Conservation (phyloP, 1,140 invertebrate species). For the Camponotus vicinus region DNA sequence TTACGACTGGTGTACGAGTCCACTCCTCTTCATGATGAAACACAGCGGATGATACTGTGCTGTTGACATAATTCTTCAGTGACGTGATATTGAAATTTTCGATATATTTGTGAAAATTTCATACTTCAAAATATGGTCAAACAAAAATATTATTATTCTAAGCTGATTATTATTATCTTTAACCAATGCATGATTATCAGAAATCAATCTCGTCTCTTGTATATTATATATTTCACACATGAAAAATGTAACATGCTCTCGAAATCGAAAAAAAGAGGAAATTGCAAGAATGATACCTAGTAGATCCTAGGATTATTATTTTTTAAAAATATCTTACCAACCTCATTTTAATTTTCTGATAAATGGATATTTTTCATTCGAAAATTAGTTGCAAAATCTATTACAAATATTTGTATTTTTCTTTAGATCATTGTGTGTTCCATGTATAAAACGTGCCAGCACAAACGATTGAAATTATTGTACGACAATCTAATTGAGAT, state of each 20-base stretch:
- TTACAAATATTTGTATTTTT: neutral
- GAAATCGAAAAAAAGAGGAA: too few species aligned
- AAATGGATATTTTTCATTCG: neutral
- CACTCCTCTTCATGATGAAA: conserved; percentile 59
- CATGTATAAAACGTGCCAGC: neutral
- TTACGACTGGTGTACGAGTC: conserved; percentile 57
- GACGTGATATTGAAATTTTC: conserved; percentile 39
- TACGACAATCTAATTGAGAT: neutral
- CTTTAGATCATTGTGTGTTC: neutral
- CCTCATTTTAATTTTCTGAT: neutral
- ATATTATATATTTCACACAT: neutral
- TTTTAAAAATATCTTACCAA: neutral
- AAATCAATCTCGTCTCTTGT: neutral
- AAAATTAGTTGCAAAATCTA: conserved; percentile 1
- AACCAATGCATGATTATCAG: neutral
- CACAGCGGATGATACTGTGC: neutral
- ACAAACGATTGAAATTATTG: neutral
- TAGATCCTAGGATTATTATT: neutral
- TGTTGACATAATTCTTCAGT: conserved; percentile 57
- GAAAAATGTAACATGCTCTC: too few species aligned
- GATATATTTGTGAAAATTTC: neutral
- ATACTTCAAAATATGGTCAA: neutral
- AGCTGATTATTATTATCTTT: neutral
- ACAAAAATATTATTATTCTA: neutral
- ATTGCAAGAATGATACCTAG: too few species aligned